Conservation (phyloP, 2,888 invertebrate genomes). For the Villa cingulata region DNA sequence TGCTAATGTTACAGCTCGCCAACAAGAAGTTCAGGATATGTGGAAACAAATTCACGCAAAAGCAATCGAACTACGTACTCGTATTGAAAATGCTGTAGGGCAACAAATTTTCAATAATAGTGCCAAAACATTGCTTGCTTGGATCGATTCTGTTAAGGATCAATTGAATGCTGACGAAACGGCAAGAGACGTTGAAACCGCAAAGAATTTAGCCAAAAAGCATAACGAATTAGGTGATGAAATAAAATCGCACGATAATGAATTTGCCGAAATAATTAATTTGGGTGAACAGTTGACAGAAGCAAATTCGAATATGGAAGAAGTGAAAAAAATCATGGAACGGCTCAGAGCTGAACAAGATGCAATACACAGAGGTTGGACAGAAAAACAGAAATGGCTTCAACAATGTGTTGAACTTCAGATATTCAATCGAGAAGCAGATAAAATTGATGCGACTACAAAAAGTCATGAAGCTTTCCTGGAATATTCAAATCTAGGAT, state of each 20-base stretch:
- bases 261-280: slow-evolving; percentile 69
- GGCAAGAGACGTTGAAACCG: slow-evolving; percentile 83
- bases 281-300: slow-evolving; percentile 62
- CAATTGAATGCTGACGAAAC: slow-evolving; percentile 63
- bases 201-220: slow-evolving; percentile 75
- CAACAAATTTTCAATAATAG: slow-evolving; percentile 65
- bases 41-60: slow-evolving; percentile 82
- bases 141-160: slow-evolving; percentile 69
- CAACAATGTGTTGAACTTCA: slow-evolving; percentile 81
- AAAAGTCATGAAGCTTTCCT: slow-evolving; percentile 89
- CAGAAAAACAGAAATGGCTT: slow-evolving; percentile 70
- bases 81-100: slow-evolving; percentile 88
- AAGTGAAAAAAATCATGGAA: slow-evolving; percentile 62
- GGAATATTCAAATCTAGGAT: slow-evolving; percentile 74
- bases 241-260: slow-evolving; percentile 77
- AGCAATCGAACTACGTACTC: slow-evolving; percentile 66
- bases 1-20: slow-evolving; percentile 68
- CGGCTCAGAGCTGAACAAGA: slow-evolving; percentile 60
- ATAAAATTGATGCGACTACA: slow-evolving; percentile 90
- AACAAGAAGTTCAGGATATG: slow-evolving; percentile 70
- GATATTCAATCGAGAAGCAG: slow-evolving; percentile 88
- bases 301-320: slow-evolving; percentile 58
- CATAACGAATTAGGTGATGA: slow-evolving; percentile 86
- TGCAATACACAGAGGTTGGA: slow-evolving; percentile 67
- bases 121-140: slow-evolving; percentile 64